phyloP scores from a whole-genome alignment of 2,797 vertebrate species.

The Coendou prehensilis region DNA sequence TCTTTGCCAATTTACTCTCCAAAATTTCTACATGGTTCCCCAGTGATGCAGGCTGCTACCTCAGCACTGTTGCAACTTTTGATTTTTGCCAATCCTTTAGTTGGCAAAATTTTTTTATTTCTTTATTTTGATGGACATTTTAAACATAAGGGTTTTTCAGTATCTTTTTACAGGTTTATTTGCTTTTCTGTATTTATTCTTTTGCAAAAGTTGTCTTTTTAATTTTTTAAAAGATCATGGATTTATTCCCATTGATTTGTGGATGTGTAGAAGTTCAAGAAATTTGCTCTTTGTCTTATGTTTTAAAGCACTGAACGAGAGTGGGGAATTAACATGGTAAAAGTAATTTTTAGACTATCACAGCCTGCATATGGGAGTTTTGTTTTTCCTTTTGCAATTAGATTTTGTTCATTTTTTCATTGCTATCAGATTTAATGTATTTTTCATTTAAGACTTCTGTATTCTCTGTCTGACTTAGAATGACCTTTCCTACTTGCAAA shows the following conservation, averaged over 20 bases:
- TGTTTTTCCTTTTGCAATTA: background rate
- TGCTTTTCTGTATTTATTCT: constrained; percentile 51
- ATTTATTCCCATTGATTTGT: background rate
- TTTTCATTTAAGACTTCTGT: background rate
- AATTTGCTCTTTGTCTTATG: background rate
- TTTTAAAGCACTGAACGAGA: background rate
- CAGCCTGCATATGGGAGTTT: background rate
- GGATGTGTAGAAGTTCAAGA: background rate
- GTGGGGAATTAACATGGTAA: background rate
- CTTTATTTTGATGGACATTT: constrained; percentile 30
- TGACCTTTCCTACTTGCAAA: background rate
- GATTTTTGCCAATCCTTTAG: constrained; percentile 1
- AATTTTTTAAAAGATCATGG: background rate
- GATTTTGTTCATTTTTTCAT: background rate
- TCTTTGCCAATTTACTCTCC: background rate
- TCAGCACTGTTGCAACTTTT: background rate
- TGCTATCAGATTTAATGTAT: background rate
- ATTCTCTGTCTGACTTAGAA: constrained; percentile 5
- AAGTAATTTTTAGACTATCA: background rate
- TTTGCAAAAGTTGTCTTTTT: background rate
- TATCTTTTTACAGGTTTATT: background rate
- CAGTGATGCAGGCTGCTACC: background rate
- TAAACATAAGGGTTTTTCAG: background rate
- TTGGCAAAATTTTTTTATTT: background rate
- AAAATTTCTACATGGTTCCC: background rate